A percentile compares a stretch with the other conserved stretches of the same genome.
Evolutionary conservation across 2,113 vertebrate genomes (phyloP).

Genomic region (Gobiocypris rarus): DNA sequence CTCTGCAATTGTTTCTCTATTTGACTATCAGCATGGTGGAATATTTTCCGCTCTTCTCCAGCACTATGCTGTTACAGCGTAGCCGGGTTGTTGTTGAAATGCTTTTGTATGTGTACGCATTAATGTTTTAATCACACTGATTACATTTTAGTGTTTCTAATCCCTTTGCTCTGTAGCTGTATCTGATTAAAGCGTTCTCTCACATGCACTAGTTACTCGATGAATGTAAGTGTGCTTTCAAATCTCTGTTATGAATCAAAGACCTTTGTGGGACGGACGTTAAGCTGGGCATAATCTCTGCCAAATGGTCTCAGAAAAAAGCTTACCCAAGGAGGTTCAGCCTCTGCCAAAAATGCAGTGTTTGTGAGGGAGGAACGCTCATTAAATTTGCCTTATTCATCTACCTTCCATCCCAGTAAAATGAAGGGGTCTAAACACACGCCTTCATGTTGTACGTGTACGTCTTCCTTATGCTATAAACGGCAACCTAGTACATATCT

Average conservation of each 20-base stretch:
- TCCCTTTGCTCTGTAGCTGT: conserved; percentile 61
- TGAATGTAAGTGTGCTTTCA: conserved; percentile 65
- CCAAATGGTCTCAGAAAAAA: conserved; percentile 72
- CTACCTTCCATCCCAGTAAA: conserved; percentile 46
- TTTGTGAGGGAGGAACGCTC: conserved; percentile 68
- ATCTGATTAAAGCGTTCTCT: conserved; percentile 66
- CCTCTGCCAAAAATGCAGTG: conserved; percentile 54
- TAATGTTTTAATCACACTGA: conserved; percentile 66
- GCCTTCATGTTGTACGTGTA: background rate
- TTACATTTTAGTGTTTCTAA: conserved; percentile 64
- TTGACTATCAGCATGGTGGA: conserved; percentile 49
- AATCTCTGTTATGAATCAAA: conserved; percentile 69
- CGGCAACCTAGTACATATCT: conserved; percentile 1
- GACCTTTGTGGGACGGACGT: conserved; percentile 64
- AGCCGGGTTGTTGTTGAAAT: conserved; percentile 43
- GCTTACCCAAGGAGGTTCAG: conserved; percentile 71
- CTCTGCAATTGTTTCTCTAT: conserved; percentile 49
- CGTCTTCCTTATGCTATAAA: background rate
- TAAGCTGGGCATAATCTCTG: conserved; percentile 69
- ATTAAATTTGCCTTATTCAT: conserved; percentile 67
- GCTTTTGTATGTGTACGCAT: conserved; percentile 51
- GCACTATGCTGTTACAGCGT: conserved; percentile 1
- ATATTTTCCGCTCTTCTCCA: conserved; percentile 12
- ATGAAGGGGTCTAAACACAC: conserved; percentile 22
- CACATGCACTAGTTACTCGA: conserved; percentile 44